phyloP scores from a whole-genome alignment of 2,888 invertebrate genomes.

The Oscheius myriophilus region DNA sequence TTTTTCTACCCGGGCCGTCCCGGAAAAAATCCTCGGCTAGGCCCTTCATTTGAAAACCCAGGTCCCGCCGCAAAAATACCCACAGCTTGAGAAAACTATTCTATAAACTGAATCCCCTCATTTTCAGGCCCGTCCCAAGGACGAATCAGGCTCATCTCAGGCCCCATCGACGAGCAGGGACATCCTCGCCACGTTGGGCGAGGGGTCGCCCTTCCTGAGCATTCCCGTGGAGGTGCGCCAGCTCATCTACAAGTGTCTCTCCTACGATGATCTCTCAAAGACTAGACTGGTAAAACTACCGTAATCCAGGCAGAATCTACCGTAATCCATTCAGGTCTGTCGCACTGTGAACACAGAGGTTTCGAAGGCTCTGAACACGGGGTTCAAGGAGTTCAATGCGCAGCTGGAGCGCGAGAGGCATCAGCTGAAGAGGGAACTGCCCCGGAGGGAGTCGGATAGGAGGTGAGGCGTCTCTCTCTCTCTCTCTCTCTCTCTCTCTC shows the following conservation, averaged over 20 bases:
- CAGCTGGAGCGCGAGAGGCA: not conserved
- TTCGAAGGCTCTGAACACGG: not conserved
- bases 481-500: not conserved
- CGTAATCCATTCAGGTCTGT: slow-evolving; percentile 9
- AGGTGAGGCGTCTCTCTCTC: not conserved
- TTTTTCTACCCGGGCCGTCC: no score
- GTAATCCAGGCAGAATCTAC: not conserved
- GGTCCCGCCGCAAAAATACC: no score
- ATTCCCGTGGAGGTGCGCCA: not conserved
- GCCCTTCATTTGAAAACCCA: no score
- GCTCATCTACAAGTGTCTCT: not conserved
- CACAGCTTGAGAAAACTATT: no score
- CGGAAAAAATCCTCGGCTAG: no score
- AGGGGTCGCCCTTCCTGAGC: not conserved
- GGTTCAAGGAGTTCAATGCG: not conserved
- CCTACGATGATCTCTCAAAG: not conserved
- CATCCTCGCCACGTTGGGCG: not conserved
- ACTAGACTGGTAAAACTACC: not conserved
- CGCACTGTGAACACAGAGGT: not conserved
- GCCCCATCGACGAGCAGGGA: no score
- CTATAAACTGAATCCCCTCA: no score
- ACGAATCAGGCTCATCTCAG: no score
- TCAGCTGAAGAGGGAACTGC: not conserved
- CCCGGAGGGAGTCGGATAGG: slow-evolving; percentile 12
- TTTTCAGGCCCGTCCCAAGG: no score